phyloP scores from a whole-genome alignment of 2,797 vertebrate species.

The Leptatherina wallacei region DNA sequence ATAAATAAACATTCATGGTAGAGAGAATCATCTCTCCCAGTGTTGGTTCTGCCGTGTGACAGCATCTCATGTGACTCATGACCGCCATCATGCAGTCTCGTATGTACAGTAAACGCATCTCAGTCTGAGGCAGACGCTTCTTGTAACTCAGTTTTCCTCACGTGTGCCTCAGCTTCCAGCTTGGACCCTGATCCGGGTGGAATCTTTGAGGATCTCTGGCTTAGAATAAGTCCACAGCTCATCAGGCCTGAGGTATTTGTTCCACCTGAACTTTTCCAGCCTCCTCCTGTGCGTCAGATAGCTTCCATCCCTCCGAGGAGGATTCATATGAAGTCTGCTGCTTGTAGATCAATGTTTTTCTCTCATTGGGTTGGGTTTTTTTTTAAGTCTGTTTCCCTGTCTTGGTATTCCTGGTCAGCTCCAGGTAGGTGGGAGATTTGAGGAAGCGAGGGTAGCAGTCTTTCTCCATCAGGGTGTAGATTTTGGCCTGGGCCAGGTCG shows the following conservation, averaged over 20 bases:
- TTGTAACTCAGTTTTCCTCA: conserved; percentile 22
- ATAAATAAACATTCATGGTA: conserved; percentile 67
- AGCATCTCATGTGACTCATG: conserved; percentile 6
- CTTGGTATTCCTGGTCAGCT: conserved; percentile 71
- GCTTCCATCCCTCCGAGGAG: conserved; percentile 20
- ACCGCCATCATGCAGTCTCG: conserved; percentile 8
- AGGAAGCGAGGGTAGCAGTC: conserved; percentile 95
- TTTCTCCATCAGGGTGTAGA: conserved; percentile 94
- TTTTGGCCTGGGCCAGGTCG: conserved; percentile 87
- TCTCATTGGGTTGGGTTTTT: neutral
- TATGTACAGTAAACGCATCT: conserved; percentile 20
- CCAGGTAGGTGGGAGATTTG: conserved; percentile 81
- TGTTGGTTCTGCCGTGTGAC: conserved; percentile 52
- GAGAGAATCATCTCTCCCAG: conserved; percentile 27
- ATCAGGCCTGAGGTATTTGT: conserved; percentile 24
- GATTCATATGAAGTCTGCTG: neutral
- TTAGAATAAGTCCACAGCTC: conserved; percentile 16
- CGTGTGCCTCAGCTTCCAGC: conserved; percentile 22
- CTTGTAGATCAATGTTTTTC: neutral
- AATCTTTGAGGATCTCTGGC: neutral
- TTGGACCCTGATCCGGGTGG: neutral
- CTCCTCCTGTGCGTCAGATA: conserved; percentile 18
- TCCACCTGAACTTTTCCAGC: conserved; percentile 24
- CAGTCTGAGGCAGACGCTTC: conserved; percentile 8
- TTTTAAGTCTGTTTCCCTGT: conserved; percentile 34